These are phyloP conservation scores for Umimayanthus kanabou DNA, from an alignment of 92 coral and sea anemone genomes.

Conservation along the genomic window DNA sequence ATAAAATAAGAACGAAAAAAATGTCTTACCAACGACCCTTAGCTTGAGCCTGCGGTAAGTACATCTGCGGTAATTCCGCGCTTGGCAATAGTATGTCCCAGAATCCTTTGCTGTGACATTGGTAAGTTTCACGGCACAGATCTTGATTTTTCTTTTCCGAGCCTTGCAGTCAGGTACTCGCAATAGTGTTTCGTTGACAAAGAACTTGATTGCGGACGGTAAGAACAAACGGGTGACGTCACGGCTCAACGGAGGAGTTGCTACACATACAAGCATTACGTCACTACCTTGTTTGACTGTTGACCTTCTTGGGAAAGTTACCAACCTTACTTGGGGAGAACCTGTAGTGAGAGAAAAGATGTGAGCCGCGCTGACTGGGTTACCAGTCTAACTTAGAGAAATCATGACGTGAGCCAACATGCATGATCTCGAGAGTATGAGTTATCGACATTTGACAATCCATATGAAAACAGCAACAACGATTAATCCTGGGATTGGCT, in stretches of 20 bases:
- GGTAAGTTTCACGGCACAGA: conserved; percentile 3
- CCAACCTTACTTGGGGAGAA: background rate
- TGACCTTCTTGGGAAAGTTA: conserved; percentile 7
- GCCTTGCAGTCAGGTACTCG: conserved; percentile 4
- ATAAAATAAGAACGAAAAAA: too few relatives aligned
- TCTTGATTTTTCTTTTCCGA: conserved; percentile 19
- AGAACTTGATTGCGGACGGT: conserved; percentile 3
- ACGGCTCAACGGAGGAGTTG: background rate
- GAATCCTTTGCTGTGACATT: conserved; percentile 32
- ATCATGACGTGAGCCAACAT: too few relatives aligned
- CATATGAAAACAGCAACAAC: too few relatives aligned
- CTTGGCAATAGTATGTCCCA: conserved; percentile 15
- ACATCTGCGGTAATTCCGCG: conserved; percentile 15
- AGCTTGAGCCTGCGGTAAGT: conserved; percentile 34
- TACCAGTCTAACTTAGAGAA: too few relatives aligned
- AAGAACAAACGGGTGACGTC: background rate
- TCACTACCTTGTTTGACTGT: conserved; percentile 3
- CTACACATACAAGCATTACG: conserved; percentile 8
- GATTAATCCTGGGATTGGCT: too few relatives aligned
- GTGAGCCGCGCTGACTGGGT: too few relatives aligned
- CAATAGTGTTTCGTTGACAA: background rate
- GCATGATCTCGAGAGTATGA: too few relatives aligned
- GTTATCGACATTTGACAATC: too few relatives aligned
- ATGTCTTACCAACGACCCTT: background rate
- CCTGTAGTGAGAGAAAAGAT: background rate